These are phyloP conservation scores for Malurus elegans DNA, from an alignment of 2,113 vertebrate genomes.

Conservation along the genomic window DNA sequence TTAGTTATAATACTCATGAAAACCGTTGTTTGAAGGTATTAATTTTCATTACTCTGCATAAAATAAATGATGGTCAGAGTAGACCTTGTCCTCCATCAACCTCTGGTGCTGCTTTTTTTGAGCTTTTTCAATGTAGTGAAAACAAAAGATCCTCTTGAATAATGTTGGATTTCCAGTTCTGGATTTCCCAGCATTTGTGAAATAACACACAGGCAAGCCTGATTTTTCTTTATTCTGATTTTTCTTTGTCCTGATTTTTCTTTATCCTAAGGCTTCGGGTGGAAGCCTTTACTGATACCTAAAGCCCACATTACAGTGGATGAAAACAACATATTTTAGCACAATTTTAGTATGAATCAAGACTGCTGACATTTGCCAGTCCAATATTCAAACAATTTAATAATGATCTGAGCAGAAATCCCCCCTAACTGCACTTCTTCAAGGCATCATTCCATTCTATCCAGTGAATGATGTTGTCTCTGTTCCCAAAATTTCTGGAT, in stretches of 20 bases:
- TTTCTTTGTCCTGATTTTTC: not conserved
- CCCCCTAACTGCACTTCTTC: not conserved
- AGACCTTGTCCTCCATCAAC: not conserved
- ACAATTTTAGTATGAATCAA: not conserved
- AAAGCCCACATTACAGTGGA: not conserved
- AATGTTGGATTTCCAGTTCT: not conserved
- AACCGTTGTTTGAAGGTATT: not conserved
- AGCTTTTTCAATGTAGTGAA: not conserved
- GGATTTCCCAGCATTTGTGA: not conserved
- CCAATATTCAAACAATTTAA: not conserved
- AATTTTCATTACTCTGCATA: not conserved
- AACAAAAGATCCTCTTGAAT: not conserved
- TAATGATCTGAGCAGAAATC: not conserved
- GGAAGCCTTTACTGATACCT: not conserved
- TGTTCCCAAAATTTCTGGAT: not conserved
- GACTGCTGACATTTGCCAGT: not conserved
- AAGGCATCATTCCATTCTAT: not conserved
- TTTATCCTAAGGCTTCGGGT: not conserved
- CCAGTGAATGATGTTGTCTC: not conserved
- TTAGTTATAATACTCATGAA: not conserved
- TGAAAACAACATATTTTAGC: not conserved
- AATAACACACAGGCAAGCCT: not conserved
- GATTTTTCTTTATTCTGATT: not conserved
- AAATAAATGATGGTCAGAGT: not conserved
- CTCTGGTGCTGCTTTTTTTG: not conserved